Percentiles rank a stretch among this genome's conserved stretches.
These are phyloP conservation scores for Chrysemys picta DNA, from an alignment of 2,113 vertebrate genomes.

Conservation along the genomic window DNA sequence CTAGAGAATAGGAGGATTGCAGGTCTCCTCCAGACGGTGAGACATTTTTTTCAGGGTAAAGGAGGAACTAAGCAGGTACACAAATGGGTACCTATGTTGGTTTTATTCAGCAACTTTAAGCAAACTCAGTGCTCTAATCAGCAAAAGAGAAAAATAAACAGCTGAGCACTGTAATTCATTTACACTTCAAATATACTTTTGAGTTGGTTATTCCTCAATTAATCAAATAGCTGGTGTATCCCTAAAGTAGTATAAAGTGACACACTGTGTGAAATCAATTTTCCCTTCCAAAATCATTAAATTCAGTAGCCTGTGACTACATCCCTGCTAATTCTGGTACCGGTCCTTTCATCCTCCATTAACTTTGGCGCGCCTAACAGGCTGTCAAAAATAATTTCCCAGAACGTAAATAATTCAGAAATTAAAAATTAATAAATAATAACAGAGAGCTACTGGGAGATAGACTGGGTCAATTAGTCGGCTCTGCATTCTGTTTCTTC, in stretches of 20 bases:
- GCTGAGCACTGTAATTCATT: conserved; percentile 83
- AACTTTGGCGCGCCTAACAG: conserved; percentile 87
- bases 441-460: conserved; percentile 92
- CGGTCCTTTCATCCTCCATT: conserved; percentile 88
- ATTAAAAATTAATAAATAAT: conserved; percentile 99
- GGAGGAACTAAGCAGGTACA: conserved; percentile 70
- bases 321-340: conserved; percentile 82
- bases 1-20: conserved; percentile 21
- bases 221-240: conserved; percentile 88
- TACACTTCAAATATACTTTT: conserved; percentile 88
- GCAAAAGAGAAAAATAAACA: conserved; percentile 82
- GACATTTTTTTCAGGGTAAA: background rate
- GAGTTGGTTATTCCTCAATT: conserved; percentile 86
- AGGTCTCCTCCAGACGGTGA: conserved; percentile 41
- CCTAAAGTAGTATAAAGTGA: conserved; percentile 89
- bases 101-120: conserved; percentile 80
- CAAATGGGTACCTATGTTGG: conserved; percentile 50
- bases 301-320: conserved; percentile 84
- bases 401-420: conserved; percentile 96
- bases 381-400: conserved; percentile 88
- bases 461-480: conserved; percentile 93
- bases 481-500: conserved; percentile 88
- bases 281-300: conserved; percentile 88
- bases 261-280: conserved; percentile 89
- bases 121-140: conserved; percentile 75